Conservation (phyloP, 2,113 vertebrate species). For the Morphnarchus princeps region DNA sequence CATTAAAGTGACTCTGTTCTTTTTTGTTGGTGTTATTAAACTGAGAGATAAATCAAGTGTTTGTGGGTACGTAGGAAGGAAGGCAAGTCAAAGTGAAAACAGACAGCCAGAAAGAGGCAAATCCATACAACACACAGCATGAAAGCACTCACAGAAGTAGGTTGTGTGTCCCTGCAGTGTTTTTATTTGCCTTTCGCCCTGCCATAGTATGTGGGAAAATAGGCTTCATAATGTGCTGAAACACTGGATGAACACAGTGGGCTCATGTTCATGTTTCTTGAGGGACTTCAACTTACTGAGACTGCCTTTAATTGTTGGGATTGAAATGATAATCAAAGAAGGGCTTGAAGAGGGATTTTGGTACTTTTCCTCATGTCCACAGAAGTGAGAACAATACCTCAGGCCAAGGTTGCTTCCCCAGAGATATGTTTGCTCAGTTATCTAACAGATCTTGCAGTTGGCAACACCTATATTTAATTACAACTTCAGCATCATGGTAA, state of each 20-base stretch:
- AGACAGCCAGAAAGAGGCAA: not conserved
- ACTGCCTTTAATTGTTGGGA: not conserved
- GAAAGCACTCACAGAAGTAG: not conserved
- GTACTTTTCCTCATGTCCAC: not conserved
- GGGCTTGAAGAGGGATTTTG: not conserved
- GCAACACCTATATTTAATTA: slow-evolving; percentile 20
- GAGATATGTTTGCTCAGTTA: not conserved
- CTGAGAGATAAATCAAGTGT: not conserved
- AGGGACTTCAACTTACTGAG: not conserved
- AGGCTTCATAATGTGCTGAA: not conserved
- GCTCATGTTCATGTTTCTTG: not conserved
- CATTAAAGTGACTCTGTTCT: not conserved
- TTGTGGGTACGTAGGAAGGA: not conserved
- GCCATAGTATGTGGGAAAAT: not conserved
- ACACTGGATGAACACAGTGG: not conserved
- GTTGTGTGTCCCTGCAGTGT: not conserved
- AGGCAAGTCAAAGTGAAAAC: not conserved
- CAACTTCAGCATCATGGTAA: not conserved
- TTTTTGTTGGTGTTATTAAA: not conserved
- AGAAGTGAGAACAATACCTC: slow-evolving; percentile 17
- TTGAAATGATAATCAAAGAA: not conserved
- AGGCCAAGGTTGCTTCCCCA: not conserved
- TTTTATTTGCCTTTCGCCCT: not conserved
- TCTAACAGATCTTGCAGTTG: not conserved
- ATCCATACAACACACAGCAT: not conserved